Base-by-base conservation (phyloP, 2,888 invertebrate species). In the Lepidocyrtinus sp. region DNA sequence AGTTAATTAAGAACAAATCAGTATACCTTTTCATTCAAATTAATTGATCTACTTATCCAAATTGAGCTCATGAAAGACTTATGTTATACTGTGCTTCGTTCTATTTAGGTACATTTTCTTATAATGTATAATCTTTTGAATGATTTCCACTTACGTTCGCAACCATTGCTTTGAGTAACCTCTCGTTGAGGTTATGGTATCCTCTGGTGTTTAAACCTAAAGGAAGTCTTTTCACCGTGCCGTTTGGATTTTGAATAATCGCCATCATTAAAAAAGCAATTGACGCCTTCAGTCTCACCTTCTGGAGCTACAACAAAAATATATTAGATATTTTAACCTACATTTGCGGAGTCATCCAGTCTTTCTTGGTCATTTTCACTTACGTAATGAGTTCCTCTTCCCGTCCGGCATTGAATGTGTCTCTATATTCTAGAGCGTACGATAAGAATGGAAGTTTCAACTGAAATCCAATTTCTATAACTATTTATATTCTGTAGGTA, bases 331-430 rank as follows among this genome's bases (percentile, higher is more conserved):
- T 12, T 36, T 36, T 36, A 5, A 5, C 25, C n/a, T n/a, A n/a
- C n/a, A n/a, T n/a, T n/a, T n/a, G n/a, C n/a, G 1, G 3, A 26
- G 24, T 19, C 63, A 24, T 62, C 12, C 12, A 36, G 12, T 36
- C 5, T 36, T 36, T 36, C 36, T 36, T n/a, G 24, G 24, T 63
- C 1, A 7, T 26, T 65, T 63, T 19, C 1, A 36, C 75, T 75
- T 71, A 80, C 80, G 50, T 46, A 80, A 26, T 1, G 75, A 68
- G 50, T 65, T 80, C 15, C 80, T 70, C 46, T 80, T 80, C 27
- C 80, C 80, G 80, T 80, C 80, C 71, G 80, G 80, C 80, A 80
- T 80, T 75, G 80, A 71, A 50, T 61, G 65, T n/a, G n/a, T n/a
- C n/a, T n/a, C n/a, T n/a, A n/a, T n/a, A n/a, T n/a, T n/a, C n/a